Evolutionary conservation across 2,113 vertebrate species (phyloP).

Genomic region (Tauraco erythrolophus): DNA sequence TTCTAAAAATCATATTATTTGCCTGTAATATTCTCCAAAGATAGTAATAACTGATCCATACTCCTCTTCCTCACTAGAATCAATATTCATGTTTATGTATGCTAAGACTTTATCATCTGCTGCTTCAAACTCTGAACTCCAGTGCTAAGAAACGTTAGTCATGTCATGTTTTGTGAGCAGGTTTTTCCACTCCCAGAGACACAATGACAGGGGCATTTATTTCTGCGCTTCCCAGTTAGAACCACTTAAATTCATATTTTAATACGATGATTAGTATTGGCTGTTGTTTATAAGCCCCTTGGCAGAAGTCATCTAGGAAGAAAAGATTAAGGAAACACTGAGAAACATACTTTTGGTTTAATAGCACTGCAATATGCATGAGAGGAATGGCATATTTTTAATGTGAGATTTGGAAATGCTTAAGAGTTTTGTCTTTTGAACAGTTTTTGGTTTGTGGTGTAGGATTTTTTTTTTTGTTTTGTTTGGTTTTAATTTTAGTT

Average conservation of each 20-base stretch:
- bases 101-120: background rate
- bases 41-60: background rate
- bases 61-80: background rate
- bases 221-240: background rate
- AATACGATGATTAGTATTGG: background rate
- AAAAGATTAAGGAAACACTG: background rate
- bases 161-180: background rate
- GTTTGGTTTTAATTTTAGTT: background rate
- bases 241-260: background rate
- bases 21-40: background rate
- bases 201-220: background rate
- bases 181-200: background rate
- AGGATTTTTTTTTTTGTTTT: background rate
- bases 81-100: background rate
- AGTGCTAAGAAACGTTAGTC: background rate
- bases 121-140: background rate
- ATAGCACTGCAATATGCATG: background rate
- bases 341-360: background rate
- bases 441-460: background rate
- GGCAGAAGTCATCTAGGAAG: background rate
- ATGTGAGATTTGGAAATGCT: background rate
- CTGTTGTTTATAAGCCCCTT: background rate
- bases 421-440: background rate
- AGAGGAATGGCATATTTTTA: background rate
- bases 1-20: slow-evolving; percentile 9